Evolutionary conservation across 2,888 invertebrate genomes (phyloP), one percentile per base, ranked within the genome.

Genomic region (Caenorhabditis doughertyi): DNA sequence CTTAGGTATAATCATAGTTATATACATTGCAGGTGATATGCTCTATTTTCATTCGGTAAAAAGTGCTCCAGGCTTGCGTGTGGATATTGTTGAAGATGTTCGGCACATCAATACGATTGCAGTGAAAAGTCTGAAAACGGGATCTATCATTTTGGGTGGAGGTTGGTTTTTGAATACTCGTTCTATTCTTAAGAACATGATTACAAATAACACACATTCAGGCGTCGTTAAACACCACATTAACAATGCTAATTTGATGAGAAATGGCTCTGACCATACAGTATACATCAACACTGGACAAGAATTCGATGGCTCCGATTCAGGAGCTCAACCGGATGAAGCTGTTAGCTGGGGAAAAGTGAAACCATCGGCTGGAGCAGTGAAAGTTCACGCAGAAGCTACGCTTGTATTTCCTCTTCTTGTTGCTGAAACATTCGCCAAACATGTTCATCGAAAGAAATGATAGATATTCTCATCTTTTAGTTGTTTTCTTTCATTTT

Each of bases 181-280:
- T n/a, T n/a, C n/a, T n/a, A n/a, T n/a, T n/a, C n/a, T n/a, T n/a
- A n/a, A n/a, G n/a, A n/a, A n/a, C n/a, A n/a, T n/a, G n/a, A n/a
- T n/a, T n/a, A n/a, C n/a, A n/a, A 9, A 32, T 7, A 32, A 32
- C 9, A 32, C 27, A 35, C 13, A 1, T 39, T 32, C 4, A 81
- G 77, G 87, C 21, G 82, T 99, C 0, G 94, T 98, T n/a, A 99
- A 99, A 93, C 99, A 99, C 93, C 99, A 99, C 92, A 97, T 98
- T 88, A 97, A 97, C 93, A 99, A 99, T 94, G 98, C 99, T 1
- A 99, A 99, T 94, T 94, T 99, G 73, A 99, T 99, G 99, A 94
- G 98, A 88, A 98, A 99, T 92, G 99, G 99, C 18, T 97, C 98
- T 0, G 97, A 99, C 92, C 98, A 94, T 93, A 94, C 97, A 0